phyloP scores from a whole-genome alignment of 2,888 invertebrate genomes.

The Drosophila mulleri region DNA sequence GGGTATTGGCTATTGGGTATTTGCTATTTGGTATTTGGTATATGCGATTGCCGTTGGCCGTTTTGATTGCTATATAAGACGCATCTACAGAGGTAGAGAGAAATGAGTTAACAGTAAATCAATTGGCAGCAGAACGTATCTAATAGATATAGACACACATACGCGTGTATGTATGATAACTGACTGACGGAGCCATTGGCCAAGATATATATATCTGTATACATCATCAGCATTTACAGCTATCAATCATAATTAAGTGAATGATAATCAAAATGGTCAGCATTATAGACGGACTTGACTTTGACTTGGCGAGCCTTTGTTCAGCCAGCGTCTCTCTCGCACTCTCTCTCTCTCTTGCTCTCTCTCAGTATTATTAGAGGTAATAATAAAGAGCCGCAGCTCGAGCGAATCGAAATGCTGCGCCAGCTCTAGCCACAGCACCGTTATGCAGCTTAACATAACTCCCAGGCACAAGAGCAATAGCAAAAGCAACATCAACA shows the following conservation, averaged over 20 bases:
- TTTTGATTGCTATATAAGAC: conserved; percentile 58
- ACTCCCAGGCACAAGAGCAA: conserved; percentile 31
- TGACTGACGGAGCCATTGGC: conserved; percentile 20
- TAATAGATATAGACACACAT: conserved; percentile 47
- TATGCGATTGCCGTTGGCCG: conserved; percentile 48
- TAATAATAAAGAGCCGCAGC: conserved; percentile 72
- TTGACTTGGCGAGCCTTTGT: conserved; percentile 30
- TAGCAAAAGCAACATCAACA: conserved; percentile 11
- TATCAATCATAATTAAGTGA: conserved; percentile 80
- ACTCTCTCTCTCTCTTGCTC: background rate
- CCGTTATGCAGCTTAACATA: conserved; percentile 77
- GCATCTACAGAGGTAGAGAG: conserved; percentile 10
- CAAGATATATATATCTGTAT: conserved; percentile 13
- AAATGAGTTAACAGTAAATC: conserved; percentile 66
- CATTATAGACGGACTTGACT: conserved; percentile 54
- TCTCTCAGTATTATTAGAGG: conserved; percentile 57
- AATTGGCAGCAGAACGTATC: conserved; percentile 71
- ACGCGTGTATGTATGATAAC: background rate
- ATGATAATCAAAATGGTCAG: conserved; percentile 79
- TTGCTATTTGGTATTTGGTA: conserved; percentile 11
- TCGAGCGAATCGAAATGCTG: conserved; percentile 58
- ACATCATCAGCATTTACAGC: conserved; percentile 71
- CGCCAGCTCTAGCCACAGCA: conserved; percentile 42
- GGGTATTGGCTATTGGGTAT: conserved; percentile 9
- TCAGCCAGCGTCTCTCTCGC: conserved; percentile 19